Conservation (phyloP, 2,888 invertebrate genomes). For the Leucophenga maculata region DNA sequence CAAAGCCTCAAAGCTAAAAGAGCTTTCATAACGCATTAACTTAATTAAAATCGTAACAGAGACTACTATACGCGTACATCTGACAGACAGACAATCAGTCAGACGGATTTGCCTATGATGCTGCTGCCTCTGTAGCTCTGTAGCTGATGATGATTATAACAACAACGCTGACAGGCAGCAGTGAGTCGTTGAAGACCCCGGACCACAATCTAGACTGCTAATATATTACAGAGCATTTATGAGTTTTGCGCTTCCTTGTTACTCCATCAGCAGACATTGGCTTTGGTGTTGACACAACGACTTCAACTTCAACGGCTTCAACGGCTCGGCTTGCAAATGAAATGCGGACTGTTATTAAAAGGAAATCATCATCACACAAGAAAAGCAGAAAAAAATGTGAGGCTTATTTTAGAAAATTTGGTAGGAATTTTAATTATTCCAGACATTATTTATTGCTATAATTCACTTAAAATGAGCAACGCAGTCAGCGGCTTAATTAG, state of each 20-base stretch:
- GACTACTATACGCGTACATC: conserved; percentile 41
- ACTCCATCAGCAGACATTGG: conserved; percentile 53
- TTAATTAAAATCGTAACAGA: conserved; percentile 68
- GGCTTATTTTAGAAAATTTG: conserved; percentile 51
- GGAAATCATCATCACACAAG: conserved; percentile 68
- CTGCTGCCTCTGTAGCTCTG: not conserved
- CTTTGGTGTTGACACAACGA: conserved; percentile 54
- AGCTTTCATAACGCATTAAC: conserved; percentile 56
- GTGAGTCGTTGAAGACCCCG: too few species aligned
- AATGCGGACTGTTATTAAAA: conserved; percentile 66
- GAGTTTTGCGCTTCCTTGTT: conserved; percentile 70
- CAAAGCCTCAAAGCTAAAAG: not conserved
- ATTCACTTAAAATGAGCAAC: too few species aligned
- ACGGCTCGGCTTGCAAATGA: too few species aligned
- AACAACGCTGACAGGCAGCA: conserved; percentile 1
- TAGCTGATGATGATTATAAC: conserved; percentile 20
- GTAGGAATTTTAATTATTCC: too few species aligned
- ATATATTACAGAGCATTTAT: conserved; percentile 68
- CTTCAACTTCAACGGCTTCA: too few species aligned
- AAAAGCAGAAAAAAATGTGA: conserved; percentile 2
- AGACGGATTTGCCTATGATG: too few species aligned
- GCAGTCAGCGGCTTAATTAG: too few species aligned
- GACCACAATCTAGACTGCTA: conserved; percentile 44
- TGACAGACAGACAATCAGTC: too few species aligned
- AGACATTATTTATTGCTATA: too few species aligned